Base-by-base conservation (phyloP, 1,140 invertebrate species). In the Macrobrachium nipponense region DNA sequence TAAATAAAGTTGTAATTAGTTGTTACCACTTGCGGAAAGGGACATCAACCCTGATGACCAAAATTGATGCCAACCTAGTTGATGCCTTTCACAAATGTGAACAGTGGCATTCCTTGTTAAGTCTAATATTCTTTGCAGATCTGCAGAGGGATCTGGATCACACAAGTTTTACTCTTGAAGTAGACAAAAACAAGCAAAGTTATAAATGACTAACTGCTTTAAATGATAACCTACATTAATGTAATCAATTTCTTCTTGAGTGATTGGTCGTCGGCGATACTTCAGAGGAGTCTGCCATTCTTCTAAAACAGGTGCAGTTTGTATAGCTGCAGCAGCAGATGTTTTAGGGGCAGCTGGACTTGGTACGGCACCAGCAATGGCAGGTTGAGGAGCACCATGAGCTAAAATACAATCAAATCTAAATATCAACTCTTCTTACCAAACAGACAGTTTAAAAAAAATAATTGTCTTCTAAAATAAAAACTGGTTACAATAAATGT, bases 271-370 rank as follows among this genome's bases (percentile, higher is more conserved):
- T 89, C 95, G 92, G 66, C 93, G 92, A 90, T 93, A 95, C 58
- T 94, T 92, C 0, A 90, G 89, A n/a, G 95, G 95, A 43, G 95
- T 90, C 88, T 95, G 93, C 91, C 93, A 94, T 89, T 95, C 94
- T 81, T 95, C 94, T 83, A 95, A 94, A 12, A 91, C 91, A 64
- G 92, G 92, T 90, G 72, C 36, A 15, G 80, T 8, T 5, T 58
- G 83, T 2, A 61, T 18, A 44, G 61, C 51, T 15, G 75, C 23
- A 18, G 70, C 76, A 18, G 43, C n/a, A 51, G 44, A 43, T 17
- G 64, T n/a, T 11, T 51, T 64, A 15, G 44, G 59, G 27, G 51
- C 27, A 43, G 60, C 79, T 8, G 51, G 5, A 51, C 12, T 51
- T 72, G 64, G 66, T 23, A 75, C 59, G 23, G 84, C 82, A 51